These are phyloP conservation scores for Pavo muticus DNA, from an alignment of 2,113 vertebrate genomes.

Conservation along the genomic window DNA sequence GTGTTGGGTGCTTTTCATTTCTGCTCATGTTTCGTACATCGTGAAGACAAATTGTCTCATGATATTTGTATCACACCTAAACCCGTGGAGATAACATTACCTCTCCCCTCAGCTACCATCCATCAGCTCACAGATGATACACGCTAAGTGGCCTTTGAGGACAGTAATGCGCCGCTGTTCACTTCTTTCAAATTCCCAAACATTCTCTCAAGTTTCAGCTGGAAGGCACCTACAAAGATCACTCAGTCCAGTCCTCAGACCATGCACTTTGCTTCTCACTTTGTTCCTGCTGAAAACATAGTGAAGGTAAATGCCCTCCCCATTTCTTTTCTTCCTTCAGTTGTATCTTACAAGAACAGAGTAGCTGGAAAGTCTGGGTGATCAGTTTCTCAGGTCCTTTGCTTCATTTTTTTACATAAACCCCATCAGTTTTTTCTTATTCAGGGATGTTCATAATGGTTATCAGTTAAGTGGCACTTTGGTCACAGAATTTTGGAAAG, in stretches of 20 bases:
- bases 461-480: background rate
- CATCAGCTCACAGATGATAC: background rate
- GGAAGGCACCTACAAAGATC: background rate
- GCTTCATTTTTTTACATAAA: background rate
- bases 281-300: background rate
- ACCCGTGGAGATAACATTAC: background rate
- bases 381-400: background rate
- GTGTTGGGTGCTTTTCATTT: background rate
- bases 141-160: conserved; percentile 1
- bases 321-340: background rate
- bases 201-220: background rate
- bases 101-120: conserved; percentile 17
- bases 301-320: background rate
- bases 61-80: background rate
- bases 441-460: background rate
- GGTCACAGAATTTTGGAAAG: background rate
- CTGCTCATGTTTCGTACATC: background rate
- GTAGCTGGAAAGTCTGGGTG: background rate
- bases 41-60: background rate
- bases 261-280: background rate
- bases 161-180: background rate
- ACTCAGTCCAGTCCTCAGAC: background rate
- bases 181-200: background rate
- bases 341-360: background rate
- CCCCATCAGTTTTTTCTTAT: background rate